Evolutionary conservation across 2,797 vertebrate genomes (phyloP).

Genomic region (Trichosurus vulpecula): DNA sequence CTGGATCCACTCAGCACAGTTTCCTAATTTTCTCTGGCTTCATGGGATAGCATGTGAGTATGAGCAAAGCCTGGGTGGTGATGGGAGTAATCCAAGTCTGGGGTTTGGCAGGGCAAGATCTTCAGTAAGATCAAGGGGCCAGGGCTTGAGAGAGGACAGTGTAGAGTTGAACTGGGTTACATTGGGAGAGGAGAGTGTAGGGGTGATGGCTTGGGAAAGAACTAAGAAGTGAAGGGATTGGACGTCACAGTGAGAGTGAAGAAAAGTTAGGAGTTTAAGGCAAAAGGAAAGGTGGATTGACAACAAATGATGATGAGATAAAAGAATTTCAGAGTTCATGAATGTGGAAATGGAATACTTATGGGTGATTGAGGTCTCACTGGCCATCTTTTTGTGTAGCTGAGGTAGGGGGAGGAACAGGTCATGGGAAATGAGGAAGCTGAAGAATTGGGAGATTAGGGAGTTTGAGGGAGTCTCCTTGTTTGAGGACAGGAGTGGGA

Average conservation of each 20-base stretch:
- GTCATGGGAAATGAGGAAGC: not conserved
- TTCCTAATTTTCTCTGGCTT: not conserved
- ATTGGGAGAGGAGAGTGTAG: not conserved
- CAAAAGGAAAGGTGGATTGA: not conserved
- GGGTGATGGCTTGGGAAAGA: not conserved
- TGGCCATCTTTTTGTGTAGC: not conserved
- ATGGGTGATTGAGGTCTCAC: not conserved
- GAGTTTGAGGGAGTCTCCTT: not conserved
- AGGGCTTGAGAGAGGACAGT: not conserved
- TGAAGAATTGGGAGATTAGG: not conserved
- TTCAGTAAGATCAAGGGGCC: not conserved
- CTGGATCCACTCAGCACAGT: not conserved
- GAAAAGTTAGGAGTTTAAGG: not conserved
- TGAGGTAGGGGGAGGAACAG: not conserved
- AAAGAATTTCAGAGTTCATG: not conserved
- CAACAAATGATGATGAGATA: not conserved
- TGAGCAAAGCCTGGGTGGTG: not conserved
- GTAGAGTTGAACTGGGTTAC: not conserved
- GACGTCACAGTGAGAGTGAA: not conserved
- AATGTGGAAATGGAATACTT: not conserved
- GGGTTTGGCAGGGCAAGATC: not conserved
- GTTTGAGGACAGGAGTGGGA: not conserved
- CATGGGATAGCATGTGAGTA: not conserved
- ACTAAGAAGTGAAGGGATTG: not conserved
- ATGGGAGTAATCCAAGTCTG: not conserved